A percentile compares a stretch with the other conserved stretches of the same genome.
These are phyloP conservation scores for Poeciliopsis presidionis DNA, from an alignment of 2,797 vertebrate genomes.

Conservation along the genomic window DNA sequence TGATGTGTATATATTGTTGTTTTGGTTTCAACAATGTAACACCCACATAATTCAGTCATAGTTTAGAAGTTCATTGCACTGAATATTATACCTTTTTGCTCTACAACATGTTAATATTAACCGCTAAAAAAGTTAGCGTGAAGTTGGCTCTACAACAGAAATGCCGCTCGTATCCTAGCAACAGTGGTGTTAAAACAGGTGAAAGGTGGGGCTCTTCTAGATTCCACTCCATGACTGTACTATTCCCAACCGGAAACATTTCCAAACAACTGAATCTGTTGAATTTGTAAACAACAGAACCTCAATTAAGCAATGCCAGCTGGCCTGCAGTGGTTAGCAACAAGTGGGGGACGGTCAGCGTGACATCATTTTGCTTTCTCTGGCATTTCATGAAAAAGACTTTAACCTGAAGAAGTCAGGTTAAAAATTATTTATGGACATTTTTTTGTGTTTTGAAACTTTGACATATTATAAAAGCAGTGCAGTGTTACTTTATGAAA, in stretches of 20 bases:
- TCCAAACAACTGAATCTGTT: neutral
- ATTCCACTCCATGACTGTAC: neutral
- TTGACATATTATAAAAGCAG: neutral
- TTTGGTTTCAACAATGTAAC: neutral
- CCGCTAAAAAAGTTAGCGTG: neutral
- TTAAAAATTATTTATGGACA: neutral
- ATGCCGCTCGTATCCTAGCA: neutral
- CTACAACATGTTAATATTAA: neutral
- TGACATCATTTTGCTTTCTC: neutral
- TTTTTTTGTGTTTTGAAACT: neutral
- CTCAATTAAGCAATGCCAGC: neutral
- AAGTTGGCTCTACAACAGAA: neutral
- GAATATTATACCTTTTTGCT: neutral
- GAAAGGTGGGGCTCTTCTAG: neutral
- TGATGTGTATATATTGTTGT: neutral
- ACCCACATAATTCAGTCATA: neutral
- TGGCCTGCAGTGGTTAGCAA: neutral
- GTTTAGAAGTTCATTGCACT: neutral
- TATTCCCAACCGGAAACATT: neutral
- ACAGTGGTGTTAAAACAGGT: neutral
- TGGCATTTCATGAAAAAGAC: neutral
- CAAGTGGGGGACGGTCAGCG: neutral
- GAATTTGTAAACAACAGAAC: neutral
- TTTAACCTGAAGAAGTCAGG: neutral
- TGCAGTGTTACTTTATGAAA: neutral